A percentile compares a stretch with the other conserved stretches of the same genome.
These are phyloP conservation scores for Agrotis exclamationis DNA, from an alignment of 2,888 invertebrate species.

Conservation along the genomic window DNA sequence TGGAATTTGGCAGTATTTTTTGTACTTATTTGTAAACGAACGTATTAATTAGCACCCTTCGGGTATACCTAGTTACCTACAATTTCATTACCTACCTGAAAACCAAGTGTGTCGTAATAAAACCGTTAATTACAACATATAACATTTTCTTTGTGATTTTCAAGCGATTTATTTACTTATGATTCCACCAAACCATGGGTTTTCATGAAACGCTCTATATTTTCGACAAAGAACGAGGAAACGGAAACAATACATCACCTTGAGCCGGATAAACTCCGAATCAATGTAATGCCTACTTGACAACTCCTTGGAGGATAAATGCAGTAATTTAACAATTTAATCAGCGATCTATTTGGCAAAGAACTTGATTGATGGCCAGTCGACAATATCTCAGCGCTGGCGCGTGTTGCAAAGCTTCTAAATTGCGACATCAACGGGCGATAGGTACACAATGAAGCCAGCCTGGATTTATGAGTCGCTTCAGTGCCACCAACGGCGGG, in stretches of 20 bases:
- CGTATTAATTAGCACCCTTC: background rate
- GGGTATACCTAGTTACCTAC: no score
- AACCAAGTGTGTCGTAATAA: background rate
- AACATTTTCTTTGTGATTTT: background rate
- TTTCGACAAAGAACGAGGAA: conserved; percentile 18
- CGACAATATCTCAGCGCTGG: conserved; percentile 81
- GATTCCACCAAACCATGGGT: background rate
- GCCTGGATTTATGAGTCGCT: conserved; percentile 78
- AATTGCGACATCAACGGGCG: conserved; percentile 80
- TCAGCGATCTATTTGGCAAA: conserved; percentile 82
- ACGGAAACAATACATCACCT: conserved; percentile 44
- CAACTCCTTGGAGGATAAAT: conserved; percentile 59
- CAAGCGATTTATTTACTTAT: background rate
- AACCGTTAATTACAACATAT: conserved; percentile 1
- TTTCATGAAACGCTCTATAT: background rate
- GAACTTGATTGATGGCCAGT: conserved; percentile 84
- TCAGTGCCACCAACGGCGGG: conserved; percentile 60
- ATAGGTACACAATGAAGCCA: conserved; percentile 81
- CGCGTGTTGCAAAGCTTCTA: conserved; percentile 74
- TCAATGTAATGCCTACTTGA: conserved; percentile 54
- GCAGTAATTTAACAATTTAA: conserved; percentile 83
- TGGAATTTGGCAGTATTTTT: conserved; percentile 2
- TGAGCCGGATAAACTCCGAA: conserved; percentile 53
- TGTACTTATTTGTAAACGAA: background rate
- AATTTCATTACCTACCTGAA: background rate